Evolutionary conservation across 1,140 invertebrate genomes (phyloP), one percentile per base, ranked within the genome.

Genomic region (Hypothenemus hampei): DNA sequence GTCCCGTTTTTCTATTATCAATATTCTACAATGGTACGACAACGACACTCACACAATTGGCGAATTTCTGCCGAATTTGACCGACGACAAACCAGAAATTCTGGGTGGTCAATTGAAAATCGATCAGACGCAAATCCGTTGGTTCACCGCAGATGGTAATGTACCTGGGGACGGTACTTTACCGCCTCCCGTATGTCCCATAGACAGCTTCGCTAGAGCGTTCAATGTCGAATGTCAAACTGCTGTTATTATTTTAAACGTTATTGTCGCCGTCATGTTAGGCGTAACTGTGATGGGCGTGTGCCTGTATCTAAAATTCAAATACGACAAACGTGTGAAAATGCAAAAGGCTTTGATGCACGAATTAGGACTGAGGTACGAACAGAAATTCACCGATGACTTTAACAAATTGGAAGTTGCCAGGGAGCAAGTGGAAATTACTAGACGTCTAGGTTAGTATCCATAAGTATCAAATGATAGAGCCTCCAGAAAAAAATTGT

Each of bases 321-420:
- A 83, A 21, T 89, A 89, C 62, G 86, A 89, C 55, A 75, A 78
- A 15, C 87, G 86, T 65, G 81, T 89, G 4, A 72, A 75, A 19
- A 68, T 74, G 8, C 87, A 86, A 0, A 79, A 86, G 52, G 78
- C 85, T 44, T 81, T 85, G 35, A 85, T 91, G 75, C 23, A 52
- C 15, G 40, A 41, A 23, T 24, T 58, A 16, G 54, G 55, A 13
- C 13, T 56, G 3, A 45, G 40, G 20, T 48, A 56, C n/a, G 50
- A 55, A 19, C 52, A 29, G 36, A 40, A 57, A 20, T 73, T 41
- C 73, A 73, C 60, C 71, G 76, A 7, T 64, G 74, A 50, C 10
- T 71, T 92, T 8, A 90, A 93, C 65, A 87, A 88, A 62, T 94
- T 91, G 89, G 91, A 95, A 72, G 79, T 94, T 22, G 80, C 87